Evolutionary conservation across 2,797 vertebrate species (phyloP).

Genomic region (Acanthis flammea): DNA sequence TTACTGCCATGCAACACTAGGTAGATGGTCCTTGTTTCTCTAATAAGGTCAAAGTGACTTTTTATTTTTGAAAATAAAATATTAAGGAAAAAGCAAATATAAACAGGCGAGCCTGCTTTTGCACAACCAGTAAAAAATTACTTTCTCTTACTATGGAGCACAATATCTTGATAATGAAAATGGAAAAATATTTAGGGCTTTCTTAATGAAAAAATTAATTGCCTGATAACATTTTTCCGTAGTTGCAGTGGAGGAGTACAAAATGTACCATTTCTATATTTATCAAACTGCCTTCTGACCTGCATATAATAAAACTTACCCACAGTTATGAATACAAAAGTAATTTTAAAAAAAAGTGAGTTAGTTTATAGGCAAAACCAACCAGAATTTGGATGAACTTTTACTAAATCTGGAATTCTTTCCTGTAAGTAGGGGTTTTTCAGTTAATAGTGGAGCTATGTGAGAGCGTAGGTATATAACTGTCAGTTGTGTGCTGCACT

Average conservation of each 20-base stretch:
- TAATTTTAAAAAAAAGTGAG: neutral
- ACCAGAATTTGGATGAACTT: neutral
- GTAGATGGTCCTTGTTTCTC: neutral
- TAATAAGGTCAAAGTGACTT: neutral
- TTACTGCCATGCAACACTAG: neutral
- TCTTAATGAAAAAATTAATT: conserved; percentile 66
- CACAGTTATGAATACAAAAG: neutral
- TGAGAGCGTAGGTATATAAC: rapidly evolving
- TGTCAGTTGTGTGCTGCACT: neutral
- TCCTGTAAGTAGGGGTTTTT: rapidly evolving
- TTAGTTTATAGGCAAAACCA: neutral
- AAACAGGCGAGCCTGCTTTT: neutral
- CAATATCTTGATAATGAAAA: conserved; percentile 34
- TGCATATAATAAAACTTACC: neutral
- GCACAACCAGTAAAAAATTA: neutral
- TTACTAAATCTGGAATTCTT: neutral
- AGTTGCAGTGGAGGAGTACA: neutral
- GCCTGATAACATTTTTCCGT: conserved; percentile 32
- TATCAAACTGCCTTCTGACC: conserved; percentile 27
- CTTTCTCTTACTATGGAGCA: neutral
- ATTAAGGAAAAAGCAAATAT: neutral
- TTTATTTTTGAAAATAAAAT: neutral
- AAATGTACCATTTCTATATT: neutral
- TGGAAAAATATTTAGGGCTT: neutral
- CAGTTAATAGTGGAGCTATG: neutral